phyloP scores from a whole-genome alignment of 2,888 invertebrate genomes.

The Lasioglossum oenotherae region DNA sequence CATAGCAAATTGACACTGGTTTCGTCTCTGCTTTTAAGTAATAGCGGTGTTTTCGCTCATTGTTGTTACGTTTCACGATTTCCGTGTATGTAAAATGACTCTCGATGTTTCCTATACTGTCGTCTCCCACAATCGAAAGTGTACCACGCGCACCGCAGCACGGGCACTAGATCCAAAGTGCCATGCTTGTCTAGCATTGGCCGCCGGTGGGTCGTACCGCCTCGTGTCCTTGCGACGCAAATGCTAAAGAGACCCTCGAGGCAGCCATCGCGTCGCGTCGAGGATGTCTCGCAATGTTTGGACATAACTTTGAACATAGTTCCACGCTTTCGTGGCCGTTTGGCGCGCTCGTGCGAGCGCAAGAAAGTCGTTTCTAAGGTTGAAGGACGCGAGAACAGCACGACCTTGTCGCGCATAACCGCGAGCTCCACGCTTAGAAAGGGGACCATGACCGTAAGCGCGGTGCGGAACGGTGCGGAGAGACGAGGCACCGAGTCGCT shows the following conservation, averaged over 20 bases:
- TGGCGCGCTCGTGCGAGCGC: background rate
- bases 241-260: background rate
- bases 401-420: constrained; percentile 36
- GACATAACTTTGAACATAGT: background rate
- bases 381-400: constrained; percentile 33
- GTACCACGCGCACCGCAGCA: background rate
- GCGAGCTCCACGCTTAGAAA: constrained; percentile 50
- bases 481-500: background rate
- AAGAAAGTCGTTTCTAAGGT: constrained; percentile 36
- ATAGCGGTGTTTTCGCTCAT: background rate
- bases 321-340: background rate
- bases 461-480: background rate
- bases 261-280: background rate
- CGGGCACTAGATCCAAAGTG: background rate
- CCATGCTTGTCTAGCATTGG: background rate
- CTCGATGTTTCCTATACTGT: background rate
- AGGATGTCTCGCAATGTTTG: background rate
- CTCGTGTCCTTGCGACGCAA: background rate
- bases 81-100: too few species aligned
- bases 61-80: background rate
- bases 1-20: background rate
- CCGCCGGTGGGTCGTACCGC: background rate
- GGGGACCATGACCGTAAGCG: constrained; percentile 30
- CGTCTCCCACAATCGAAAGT: background rate
- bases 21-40: background rate